Evolutionary conservation across 1,140 invertebrate genomes (phyloP).

Genomic region (Medauroidea extradentata): DNA sequence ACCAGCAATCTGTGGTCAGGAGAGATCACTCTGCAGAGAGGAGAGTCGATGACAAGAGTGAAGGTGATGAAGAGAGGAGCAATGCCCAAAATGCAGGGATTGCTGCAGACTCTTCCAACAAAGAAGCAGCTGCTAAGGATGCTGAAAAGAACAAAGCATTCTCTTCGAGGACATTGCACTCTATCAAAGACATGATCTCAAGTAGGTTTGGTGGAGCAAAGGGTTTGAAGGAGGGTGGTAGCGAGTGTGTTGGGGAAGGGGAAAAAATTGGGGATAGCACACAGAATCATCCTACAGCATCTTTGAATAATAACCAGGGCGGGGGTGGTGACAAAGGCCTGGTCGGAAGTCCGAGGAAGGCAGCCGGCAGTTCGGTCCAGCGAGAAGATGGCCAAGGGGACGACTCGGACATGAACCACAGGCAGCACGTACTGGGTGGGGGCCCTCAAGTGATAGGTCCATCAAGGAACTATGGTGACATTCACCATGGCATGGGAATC

Average conservation of each 20-base stretch:
- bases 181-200: conserved; percentile 79
- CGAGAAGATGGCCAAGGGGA: background rate
- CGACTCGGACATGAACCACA: background rate
- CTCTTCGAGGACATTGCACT: conserved; percentile 66
- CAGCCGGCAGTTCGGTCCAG: background rate
- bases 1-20: background rate
- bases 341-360: background rate
- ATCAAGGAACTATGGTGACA: background rate
- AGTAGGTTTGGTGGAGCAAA: conserved; percentile 61
- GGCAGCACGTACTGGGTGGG: background rate
- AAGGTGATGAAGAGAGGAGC: background rate
- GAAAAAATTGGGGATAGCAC: background rate
- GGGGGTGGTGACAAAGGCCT: background rate
- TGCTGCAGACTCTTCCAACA: background rate
- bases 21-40: background rate
- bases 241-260: background rate
- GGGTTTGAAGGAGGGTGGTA: background rate
- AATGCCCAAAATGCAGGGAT: background rate
- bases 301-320: background rate
- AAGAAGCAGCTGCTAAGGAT: background rate
- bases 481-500: background rate
- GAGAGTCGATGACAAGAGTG: background rate
- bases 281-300: background rate
- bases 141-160: conserved; percentile 30
- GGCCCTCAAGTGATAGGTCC: background rate